Conservation (phyloP, 2,113 vertebrate genomes). For the Thinocorus orbignyianus region DNA sequence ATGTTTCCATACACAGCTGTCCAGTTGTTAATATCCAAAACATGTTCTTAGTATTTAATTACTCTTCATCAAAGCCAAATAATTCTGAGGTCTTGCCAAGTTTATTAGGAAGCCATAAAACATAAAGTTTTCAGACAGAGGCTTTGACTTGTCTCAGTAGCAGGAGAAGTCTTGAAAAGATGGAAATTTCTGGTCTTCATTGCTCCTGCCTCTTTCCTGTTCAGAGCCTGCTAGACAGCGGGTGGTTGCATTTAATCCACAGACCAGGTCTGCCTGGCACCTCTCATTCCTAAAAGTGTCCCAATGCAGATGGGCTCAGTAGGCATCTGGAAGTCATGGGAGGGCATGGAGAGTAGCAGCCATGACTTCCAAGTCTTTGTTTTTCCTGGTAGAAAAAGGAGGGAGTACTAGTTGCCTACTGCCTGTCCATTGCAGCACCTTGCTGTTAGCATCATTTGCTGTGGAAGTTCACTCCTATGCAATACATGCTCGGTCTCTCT, state of each 20-base stretch:
- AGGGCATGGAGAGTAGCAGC: background rate
- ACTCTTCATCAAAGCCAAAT: background rate
- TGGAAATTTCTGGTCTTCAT: background rate
- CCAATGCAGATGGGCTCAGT: accelerated
- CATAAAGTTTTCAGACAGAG: background rate
- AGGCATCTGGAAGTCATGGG: background rate
- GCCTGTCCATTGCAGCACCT: background rate
- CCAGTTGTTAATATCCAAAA: background rate
- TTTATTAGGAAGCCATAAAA: background rate
- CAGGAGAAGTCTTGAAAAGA: background rate
- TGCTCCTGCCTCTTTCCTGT: background rate
- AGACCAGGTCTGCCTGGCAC: background rate
- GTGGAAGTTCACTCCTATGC: background rate
- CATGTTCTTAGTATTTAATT: background rate
- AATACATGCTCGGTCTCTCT: background rate
- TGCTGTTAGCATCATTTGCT: background rate
- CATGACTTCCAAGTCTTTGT: background rate
- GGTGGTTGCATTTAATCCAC: background rate
- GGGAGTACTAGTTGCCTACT: background rate
- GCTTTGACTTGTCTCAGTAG: background rate
- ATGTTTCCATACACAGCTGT: background rate
- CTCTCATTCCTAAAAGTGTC: background rate
- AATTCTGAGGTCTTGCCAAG: background rate
- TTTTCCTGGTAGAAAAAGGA: background rate
- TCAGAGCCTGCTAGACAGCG: accelerated